Evolutionary conservation across 2,888 invertebrate genomes (phyloP).

Genomic region (Melikaiella ostensackeni): DNA sequence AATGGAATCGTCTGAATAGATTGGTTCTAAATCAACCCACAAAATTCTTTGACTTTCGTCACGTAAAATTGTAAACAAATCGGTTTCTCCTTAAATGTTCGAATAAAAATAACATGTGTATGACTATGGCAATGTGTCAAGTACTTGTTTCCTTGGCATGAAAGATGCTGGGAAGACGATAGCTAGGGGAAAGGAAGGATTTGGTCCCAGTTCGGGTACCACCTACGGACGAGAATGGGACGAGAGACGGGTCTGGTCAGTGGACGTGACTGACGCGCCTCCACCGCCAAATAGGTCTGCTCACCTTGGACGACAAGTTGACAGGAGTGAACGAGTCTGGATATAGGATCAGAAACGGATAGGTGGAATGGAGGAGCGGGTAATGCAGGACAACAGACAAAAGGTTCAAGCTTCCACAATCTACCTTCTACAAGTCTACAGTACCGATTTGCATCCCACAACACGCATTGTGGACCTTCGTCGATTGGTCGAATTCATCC

Average conservation of each 20-base stretch:
- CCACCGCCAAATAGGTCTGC: conserved; percentile 65
- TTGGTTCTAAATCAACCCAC: too few relatives aligned
- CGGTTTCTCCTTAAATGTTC: neutral
- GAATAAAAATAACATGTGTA: neutral
- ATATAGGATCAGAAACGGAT: neutral
- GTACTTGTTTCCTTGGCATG: neutral
- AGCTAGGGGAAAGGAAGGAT: neutral
- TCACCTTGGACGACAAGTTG: conserved; percentile 68
- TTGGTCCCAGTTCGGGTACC: neutral
- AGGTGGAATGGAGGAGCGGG: neutral
- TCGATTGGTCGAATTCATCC: conserved; percentile 35
- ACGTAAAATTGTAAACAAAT: too few relatives aligned
- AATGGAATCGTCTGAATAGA: too few relatives aligned
- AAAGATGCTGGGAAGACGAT: neutral
- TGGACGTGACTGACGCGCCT: conserved; percentile 59
- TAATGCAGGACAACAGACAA: neutral
- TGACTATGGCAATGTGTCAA: neutral
- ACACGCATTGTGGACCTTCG: conserved; percentile 38
- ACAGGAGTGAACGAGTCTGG: conserved; percentile 51
- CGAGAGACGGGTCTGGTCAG: conserved; percentile 17
- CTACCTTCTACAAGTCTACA: neutral
- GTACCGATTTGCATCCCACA: conserved; percentile 9
- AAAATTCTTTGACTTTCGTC: too few relatives aligned
- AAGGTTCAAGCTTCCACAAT: conserved; percentile 7
- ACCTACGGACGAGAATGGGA: conserved; percentile 51